Evolutionary conservation across 1,140 invertebrate species (phyloP).

Genomic region (Nixonia krombeini): DNA sequence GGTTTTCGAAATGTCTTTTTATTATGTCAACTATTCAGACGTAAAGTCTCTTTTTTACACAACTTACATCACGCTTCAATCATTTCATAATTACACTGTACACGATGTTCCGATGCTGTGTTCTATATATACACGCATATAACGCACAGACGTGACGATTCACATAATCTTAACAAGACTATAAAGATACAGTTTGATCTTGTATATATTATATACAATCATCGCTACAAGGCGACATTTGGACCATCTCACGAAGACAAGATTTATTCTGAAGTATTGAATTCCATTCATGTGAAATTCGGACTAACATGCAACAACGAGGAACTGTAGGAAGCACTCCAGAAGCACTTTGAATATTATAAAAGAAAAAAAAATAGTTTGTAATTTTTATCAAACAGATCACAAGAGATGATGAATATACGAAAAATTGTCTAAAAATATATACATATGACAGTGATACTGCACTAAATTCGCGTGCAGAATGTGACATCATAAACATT

Average conservation of each 20-base stretch:
- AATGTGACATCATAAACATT: too few species aligned
- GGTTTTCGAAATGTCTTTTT: slow-evolving; percentile 37
- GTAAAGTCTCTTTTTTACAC: slow-evolving; percentile 50
- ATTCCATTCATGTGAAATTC: slow-evolving; percentile 35
- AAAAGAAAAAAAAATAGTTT: not conserved
- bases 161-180: slow-evolving; percentile 34
- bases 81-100: slow-evolving; percentile 28
- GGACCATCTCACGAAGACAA: slow-evolving; percentile 46
- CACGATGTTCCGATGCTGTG: slow-evolving; percentile 15
- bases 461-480: too few species aligned
- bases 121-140: slow-evolving; percentile 26
- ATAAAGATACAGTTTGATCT: slow-evolving; percentile 38
- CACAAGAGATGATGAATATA: too few species aligned
- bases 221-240: slow-evolving; percentile 36
- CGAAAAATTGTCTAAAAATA: too few species aligned
- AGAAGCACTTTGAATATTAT: slow-evolving; percentile 20
- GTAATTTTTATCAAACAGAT: too few species aligned
- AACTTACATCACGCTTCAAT: slow-evolving; percentile 40
- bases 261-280: slow-evolving; percentile 24
- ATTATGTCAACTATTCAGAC: slow-evolving; percentile 43
- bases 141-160: slow-evolving; percentile 14
- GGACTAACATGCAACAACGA: slow-evolving; percentile 47
- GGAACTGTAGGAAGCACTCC: slow-evolving; percentile 40
- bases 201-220: slow-evolving; percentile 45
- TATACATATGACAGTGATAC: too few species aligned